A percentile compares a stretch with the other conserved stretches of the same genome.
These are phyloP conservation scores for Chaenodraco wilsoni DNA, from an alignment of 2,797 vertebrate genomes.

Conservation along the genomic window DNA sequence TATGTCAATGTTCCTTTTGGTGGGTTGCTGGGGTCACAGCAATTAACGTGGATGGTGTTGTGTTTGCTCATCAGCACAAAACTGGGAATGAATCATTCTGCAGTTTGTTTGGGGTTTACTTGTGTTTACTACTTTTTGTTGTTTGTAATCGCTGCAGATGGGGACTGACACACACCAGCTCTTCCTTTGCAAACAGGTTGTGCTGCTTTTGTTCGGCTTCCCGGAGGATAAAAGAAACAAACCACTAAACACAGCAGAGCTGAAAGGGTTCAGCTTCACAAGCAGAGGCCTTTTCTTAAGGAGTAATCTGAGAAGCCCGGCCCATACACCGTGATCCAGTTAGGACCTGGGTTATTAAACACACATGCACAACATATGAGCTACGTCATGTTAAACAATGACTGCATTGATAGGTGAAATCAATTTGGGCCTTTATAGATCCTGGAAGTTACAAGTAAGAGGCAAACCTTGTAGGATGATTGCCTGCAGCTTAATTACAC, in stretches of 20 bases:
- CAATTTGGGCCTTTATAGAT: conserved; percentile 82
- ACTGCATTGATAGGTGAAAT: conserved; percentile 81
- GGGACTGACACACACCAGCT: conserved; percentile 33
- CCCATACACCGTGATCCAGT: conserved; percentile 60
- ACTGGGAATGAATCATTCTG: conserved; percentile 76
- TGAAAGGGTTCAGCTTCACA: conserved; percentile 41
- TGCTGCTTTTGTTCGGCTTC: conserved; percentile 25
- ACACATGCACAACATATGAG: conserved; percentile 81
- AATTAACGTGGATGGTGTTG: conserved; percentile 82
- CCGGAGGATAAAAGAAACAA: conserved; percentile 7
- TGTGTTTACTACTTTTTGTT: conserved; percentile 72
- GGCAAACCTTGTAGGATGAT: conserved; percentile 47
- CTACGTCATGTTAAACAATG: conserved; percentile 80
- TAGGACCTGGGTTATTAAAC: conserved; percentile 76
- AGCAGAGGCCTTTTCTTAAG: conserved; percentile 48
- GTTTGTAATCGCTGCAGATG: conserved; percentile 51
- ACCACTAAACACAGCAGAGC: conserved; percentile 20
- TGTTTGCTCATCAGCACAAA: conserved; percentile 83
- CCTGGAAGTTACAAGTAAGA: conserved; percentile 65
- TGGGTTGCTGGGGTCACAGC: conserved; percentile 81
- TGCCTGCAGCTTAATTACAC: conserved; percentile 75
- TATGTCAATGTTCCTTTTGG: conserved; percentile 85
- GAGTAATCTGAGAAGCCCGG: conserved; percentile 75
- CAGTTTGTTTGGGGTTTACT: conserved; percentile 72
- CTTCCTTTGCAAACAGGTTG: conserved; percentile 47